Evolutionary conservation across 2,888 invertebrate genomes (phyloP), one percentile per base, ranked within the genome.

Genomic region (Omphaloscelis lunosa): DNA sequence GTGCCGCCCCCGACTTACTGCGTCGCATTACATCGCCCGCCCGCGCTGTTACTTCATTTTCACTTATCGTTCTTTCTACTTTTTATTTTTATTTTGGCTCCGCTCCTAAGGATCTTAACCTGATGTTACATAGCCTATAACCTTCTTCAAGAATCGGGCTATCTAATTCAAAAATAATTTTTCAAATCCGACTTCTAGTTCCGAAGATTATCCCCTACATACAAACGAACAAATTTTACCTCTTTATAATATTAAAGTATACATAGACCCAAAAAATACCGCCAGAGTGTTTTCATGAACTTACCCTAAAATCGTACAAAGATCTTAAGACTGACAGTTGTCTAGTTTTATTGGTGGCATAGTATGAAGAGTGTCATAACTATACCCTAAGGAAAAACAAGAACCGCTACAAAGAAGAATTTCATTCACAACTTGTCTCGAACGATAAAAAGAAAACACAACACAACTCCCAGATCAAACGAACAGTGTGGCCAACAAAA

Each of bases 391-490:
- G 61, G 27, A 53, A 61, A 69, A 70, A 56, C 27, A 27, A 34
- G 15, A 5, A 53, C 8, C 5, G 27, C 20, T 20, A 29, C 7
- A 39, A 70, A 65, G 15, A 65, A 82, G 7, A 39, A n/a, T 62
- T 23, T 4, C 8, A n/a, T n/a, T 62, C n/a, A 15, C 48, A 41
- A 63, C 62, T 62, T 83, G 72, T 34, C 56, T 78, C 7, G 8
- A 77, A 66, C 41, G 27, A 61, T 41, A 69, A 79, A 77, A 62
- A 79, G 29, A 68, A 65, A 62, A 70, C 27, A 59, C 51, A 11
- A 45, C 39, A 62, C 58, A 63, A 80, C 53, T 66, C 51, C 11
- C 23, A 59, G 41, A 70, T 74, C 65, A 73, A 84, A 66, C 53
- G 58, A 66, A 71, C 29, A 29, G 8, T 29, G 39, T 62, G 39